Evolutionary conservation across 1,140 invertebrate species (phyloP), one percentile per base, ranked within the genome.

Genomic region (Drosophila asahinai): DNA sequence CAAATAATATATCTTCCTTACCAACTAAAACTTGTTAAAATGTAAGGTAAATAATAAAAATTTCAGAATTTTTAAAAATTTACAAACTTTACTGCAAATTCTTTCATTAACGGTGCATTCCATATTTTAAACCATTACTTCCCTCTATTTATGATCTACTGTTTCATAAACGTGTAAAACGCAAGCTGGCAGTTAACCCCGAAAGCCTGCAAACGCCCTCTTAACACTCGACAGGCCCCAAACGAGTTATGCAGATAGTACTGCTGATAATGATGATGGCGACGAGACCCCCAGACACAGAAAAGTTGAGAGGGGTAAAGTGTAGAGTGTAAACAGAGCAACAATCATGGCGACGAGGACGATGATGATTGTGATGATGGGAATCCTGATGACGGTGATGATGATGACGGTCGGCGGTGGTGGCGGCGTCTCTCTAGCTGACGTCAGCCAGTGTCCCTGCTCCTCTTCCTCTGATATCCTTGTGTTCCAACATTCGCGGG

Each of bases 141-240:
- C 8, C 30, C 11, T 43, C 11, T 47, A 30, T 47, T 25, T 25
- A 68, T 17, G 17, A 42, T 48, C 5, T 27, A 71, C 67, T 68
- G 67, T 68, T 55, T 81, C 71, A 67, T 82, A 84, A 80, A 59
- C 68, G 63, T 77, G 75, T 43, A 82, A 89, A 90, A 89, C 83
- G 81, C 71, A 64, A 89, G 81, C 84, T 81, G 73, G 61, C 80
- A 89, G 84, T 83, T 89, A 89, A 89, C 77, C 68, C 77, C 49
- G 17, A 65, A 76, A 52, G 43, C 38, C 61, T 22, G 40, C 25
- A 43, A 38, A 49, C 15, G 60, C 61, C 71, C 72, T 54, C 61
- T 52, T 47, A 61, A 27, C 57, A 47, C 68, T 42, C 43, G 17
- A 25, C 61, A 58, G 25, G 36, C 51, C 27, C 51, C 63, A 77